phyloP scores from a whole-genome alignment of 2,888 invertebrate genomes.

The Keiferia lycopersicella region DNA sequence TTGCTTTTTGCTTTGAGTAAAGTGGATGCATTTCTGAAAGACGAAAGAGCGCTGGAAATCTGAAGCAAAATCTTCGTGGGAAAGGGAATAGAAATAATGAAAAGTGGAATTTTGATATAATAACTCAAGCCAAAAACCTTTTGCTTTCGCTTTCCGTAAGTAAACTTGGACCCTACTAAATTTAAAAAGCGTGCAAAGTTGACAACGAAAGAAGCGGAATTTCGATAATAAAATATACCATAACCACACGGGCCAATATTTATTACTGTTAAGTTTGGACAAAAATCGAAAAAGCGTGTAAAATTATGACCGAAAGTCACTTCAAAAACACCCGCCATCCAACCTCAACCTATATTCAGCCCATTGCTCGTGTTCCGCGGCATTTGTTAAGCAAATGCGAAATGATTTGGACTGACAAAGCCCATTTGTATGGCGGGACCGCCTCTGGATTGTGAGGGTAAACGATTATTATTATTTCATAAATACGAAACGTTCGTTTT shows the following conservation, averaged over 20 bases:
- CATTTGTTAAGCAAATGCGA: constrained; percentile 35
- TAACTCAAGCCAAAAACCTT: no score
- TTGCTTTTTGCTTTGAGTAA: background rate
- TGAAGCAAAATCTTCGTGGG: background rate
- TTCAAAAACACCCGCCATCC: background rate
- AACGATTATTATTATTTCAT: constrained; percentile 20
- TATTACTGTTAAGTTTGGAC: no score
- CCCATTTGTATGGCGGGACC: constrained; percentile 25
- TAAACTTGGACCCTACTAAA: no score
- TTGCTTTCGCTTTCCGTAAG: no score
- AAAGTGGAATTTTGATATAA: no score
- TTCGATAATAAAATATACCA: no score
- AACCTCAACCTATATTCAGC: constrained; percentile 13
- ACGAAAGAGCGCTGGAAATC: background rate
- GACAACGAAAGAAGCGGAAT: no score
- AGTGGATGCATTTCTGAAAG: constrained; percentile 1
- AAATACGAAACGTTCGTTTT: background rate
- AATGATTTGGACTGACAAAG: constrained; percentile 33
- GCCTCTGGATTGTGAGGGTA: background rate
- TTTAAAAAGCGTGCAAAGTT: no score
- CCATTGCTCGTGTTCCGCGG: constrained; percentile 20
- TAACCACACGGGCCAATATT: no score
- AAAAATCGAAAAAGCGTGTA: no score
- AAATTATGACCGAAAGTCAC: constrained; percentile 6
- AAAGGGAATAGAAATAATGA: no score